Evolutionary conservation across 2,888 invertebrate genomes (phyloP).

Genomic region (Pemphredon lugubris): DNA sequence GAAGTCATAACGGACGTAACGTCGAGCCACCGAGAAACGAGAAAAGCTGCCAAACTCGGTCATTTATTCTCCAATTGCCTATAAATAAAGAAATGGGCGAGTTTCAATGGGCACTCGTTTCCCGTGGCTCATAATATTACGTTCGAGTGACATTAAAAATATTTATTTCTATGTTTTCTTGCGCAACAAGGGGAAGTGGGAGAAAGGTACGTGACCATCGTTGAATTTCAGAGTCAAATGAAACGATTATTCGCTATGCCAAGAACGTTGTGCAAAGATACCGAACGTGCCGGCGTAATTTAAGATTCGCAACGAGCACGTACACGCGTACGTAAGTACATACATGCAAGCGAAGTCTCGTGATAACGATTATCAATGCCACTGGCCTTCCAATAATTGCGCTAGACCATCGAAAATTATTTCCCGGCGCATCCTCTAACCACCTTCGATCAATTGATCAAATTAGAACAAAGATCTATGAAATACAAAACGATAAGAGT

Average conservation of each 20-base stretch:
- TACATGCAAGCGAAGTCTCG: background rate
- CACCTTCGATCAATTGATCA: background rate
- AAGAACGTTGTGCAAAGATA: background rate
- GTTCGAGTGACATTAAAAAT: too few relatives aligned
- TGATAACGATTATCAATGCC: conserved; percentile 23
- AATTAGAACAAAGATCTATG: too few relatives aligned
- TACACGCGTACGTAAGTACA: background rate
- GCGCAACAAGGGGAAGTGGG: too few relatives aligned
- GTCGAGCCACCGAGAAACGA: background rate
- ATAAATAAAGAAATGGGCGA: too few relatives aligned
- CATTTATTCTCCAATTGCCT: too few relatives aligned
- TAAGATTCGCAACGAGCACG: background rate
- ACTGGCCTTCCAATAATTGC: conserved; percentile 1
- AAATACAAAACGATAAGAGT: too few relatives aligned
- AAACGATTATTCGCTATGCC: background rate
- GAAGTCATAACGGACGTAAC: background rate
- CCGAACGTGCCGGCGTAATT: background rate
- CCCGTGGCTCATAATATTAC: too few relatives aligned
- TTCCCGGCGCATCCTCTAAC: background rate
- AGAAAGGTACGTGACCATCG: background rate
- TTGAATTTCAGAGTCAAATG: background rate
- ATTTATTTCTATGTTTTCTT: too few relatives aligned
- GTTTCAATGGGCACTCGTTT: too few relatives aligned
- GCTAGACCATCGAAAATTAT: background rate
- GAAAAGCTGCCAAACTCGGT: too few relatives aligned